These are phyloP conservation scores for Drosophila serrata DNA, from an alignment of 1,140 invertebrate genomes.

Conservation along the genomic window DNA sequence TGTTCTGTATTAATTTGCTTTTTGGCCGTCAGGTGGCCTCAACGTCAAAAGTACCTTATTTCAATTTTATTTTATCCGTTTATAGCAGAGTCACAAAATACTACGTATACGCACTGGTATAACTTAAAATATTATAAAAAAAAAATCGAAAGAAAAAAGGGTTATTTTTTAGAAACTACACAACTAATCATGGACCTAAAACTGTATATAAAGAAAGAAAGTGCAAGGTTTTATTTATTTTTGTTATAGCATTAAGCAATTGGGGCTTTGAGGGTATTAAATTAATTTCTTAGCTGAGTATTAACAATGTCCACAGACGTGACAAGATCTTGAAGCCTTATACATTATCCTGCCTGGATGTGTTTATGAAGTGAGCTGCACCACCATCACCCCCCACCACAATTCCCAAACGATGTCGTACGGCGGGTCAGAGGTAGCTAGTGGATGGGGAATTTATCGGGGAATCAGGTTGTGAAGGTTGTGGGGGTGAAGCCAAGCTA, in stretches of 20 bases:
- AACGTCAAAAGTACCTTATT: too few species aligned
- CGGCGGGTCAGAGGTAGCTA: constrained; percentile 22
- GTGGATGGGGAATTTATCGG: constrained; percentile 25
- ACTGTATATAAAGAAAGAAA: too few species aligned
- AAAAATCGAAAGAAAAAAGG: too few species aligned
- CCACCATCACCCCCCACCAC: too few species aligned
- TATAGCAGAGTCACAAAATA: too few species aligned
- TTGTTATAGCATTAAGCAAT: not conserved
- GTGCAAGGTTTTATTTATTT: not conserved
- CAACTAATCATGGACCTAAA: too few species aligned
- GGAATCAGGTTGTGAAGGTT: not conserved
- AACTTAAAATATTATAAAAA: too few species aligned
- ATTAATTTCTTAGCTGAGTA: constrained; percentile 1
- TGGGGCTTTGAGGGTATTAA: not conserved
- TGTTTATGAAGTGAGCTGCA: constrained; percentile 12
- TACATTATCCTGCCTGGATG: not conserved
- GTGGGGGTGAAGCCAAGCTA: constrained; percentile 42
- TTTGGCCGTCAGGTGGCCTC: too few species aligned
- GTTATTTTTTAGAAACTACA: too few species aligned
- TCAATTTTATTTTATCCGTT: too few species aligned
- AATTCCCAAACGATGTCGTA: constrained; percentile 73
- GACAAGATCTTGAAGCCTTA: constrained; percentile 12
- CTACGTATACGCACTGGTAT: too few species aligned
- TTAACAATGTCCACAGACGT: constrained; percentile 5
- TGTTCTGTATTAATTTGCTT: too few species aligned